Conservation (phyloP, 2,888 invertebrate genomes). For the Agonopterix arenella region DNA sequence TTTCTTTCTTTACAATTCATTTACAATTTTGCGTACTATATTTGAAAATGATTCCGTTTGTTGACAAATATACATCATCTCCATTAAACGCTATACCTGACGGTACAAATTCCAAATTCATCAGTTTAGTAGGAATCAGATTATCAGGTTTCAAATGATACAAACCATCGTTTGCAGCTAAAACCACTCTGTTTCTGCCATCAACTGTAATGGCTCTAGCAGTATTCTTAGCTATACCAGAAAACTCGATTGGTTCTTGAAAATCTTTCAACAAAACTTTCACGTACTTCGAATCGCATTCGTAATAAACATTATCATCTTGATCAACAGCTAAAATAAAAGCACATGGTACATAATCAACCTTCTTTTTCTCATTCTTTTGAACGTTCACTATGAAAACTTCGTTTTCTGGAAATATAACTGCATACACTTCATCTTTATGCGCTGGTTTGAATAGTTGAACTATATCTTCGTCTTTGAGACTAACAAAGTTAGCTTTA, state of each 20-base stretch:
- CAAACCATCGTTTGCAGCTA: constrained; percentile 61
- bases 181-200: constrained; percentile 32
- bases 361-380: constrained; percentile 45
- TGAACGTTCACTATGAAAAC: constrained; percentile 45
- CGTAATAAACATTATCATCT: constrained; percentile 55
- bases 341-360: constrained; percentile 56
- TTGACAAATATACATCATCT: constrained; percentile 44
- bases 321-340: constrained; percentile 58
- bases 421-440: constrained; percentile 47
- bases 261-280: constrained; percentile 60
- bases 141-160: constrained; percentile 50
- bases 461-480: constrained; percentile 63
- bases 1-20: too few species aligned
- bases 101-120: constrained; percentile 57
- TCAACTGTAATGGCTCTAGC: constrained; percentile 54
- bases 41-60: constrained; percentile 54
- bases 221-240: constrained; percentile 54
- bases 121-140: constrained; percentile 57
- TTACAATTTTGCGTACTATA: constrained; percentile 24
- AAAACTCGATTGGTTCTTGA: constrained; percentile 60
- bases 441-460: constrained; percentile 50
- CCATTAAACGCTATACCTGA: constrained; percentile 49
- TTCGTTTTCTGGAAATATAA: constrained; percentile 57
- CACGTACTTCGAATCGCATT: constrained; percentile 66
- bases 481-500: constrained; percentile 42